A percentile compares a stretch with the other conserved stretches of the same genome.
Evolutionary conservation across 1,140 invertebrate species (phyloP).

Genomic region (Medauroidea extradentata): DNA sequence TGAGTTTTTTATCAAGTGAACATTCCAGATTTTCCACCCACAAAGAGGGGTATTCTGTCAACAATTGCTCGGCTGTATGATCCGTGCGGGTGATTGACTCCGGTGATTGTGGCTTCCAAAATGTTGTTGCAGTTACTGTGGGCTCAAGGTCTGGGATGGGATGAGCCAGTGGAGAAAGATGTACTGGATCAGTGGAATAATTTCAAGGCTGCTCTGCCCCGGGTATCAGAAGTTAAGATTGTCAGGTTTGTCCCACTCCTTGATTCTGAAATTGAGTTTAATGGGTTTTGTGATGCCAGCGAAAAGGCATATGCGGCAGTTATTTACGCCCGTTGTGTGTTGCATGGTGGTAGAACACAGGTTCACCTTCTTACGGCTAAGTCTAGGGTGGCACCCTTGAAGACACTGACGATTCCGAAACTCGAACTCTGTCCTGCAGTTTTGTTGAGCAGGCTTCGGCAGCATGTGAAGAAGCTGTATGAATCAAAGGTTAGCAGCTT

Average conservation of each 20-base stretch:
- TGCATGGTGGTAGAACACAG: slow-evolving; percentile 18
- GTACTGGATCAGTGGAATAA: background rate
- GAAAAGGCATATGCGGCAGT: too few species aligned
- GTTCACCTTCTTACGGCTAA: slow-evolving; percentile 42
- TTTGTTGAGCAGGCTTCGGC: slow-evolving; percentile 2
- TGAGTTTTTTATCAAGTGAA: too few species aligned
- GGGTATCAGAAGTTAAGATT: too few species aligned
- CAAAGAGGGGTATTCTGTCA: too few species aligned
- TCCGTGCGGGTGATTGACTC: too few species aligned
- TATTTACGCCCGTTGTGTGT: background rate
- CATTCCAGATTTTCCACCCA: too few species aligned
- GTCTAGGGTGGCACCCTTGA: slow-evolving; percentile 25
- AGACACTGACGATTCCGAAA: slow-evolving; percentile 21
- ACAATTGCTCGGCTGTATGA: too few species aligned
- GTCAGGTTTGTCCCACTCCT: background rate
- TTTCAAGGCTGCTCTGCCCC: background rate
- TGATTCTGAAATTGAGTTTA: background rate
- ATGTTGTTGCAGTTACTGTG: slow-evolving; percentile 15
- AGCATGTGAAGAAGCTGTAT: too few species aligned
- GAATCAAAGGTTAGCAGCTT: too few species aligned
- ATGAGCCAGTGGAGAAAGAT: slow-evolving; percentile 9
- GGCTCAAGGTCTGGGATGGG: slow-evolving; percentile 27
- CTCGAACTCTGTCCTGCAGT: slow-evolving; percentile 25
- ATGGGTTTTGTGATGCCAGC: too few species aligned
- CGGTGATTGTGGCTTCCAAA: too few species aligned